Evolutionary conservation across 2,888 invertebrate genomes (phyloP).

Genomic region (Eristalinus aeneus): DNA sequence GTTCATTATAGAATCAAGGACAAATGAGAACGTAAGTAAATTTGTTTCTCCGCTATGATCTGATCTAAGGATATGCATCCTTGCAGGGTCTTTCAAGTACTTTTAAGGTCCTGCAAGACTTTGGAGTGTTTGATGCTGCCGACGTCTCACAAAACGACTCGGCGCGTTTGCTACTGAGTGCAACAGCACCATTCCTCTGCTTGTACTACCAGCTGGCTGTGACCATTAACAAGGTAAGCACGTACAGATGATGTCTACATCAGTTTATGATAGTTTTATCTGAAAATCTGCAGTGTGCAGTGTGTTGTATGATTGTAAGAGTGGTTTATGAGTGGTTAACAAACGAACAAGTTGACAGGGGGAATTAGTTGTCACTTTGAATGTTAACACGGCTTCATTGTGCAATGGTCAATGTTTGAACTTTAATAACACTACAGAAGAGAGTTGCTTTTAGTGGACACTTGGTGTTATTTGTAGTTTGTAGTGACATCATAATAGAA

Average conservation of each 20-base stretch:
- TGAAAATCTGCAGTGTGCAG: neutral
- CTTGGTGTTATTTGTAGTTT: neutral
- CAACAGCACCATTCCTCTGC: conserved; percentile 85
- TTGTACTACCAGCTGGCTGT: conserved; percentile 83
- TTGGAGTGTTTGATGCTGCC: conserved; percentile 76
- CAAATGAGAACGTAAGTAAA: conserved; percentile 80
- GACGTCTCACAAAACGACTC: conserved; percentile 75
- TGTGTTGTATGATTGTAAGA: neutral
- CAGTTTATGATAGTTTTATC: neutral
- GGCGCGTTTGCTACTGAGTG: conserved; percentile 82
- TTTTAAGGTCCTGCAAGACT: conserved; percentile 76
- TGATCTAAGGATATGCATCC: neutral
- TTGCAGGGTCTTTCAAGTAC: conserved; percentile 81
- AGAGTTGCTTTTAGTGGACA: neutral
- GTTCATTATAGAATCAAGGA: conserved; percentile 84
- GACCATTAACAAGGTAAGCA: conserved; percentile 82
- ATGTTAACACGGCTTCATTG: neutral
- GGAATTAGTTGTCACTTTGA: neutral
- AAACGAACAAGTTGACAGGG: neutral
- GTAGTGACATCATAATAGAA: neutral
- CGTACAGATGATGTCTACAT: neutral
- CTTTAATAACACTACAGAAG: neutral
- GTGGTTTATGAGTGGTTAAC: neutral
- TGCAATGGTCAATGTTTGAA: neutral
- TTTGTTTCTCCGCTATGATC: neutral